Percentiles rank a stretch among this genome's conserved stretches.
Conservation (phyloP, 1,140 invertebrate genomes). For the Cyclargus thomasi region DNA sequence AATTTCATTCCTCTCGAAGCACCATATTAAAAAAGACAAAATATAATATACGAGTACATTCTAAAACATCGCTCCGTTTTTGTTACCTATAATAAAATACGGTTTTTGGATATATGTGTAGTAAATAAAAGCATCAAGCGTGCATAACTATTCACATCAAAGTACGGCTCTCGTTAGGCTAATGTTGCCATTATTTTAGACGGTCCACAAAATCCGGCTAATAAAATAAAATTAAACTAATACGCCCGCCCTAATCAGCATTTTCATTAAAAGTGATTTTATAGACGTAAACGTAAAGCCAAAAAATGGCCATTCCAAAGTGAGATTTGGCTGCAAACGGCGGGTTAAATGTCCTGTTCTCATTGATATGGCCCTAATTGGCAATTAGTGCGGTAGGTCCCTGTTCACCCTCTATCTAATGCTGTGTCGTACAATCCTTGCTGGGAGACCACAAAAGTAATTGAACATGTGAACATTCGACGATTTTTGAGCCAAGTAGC, state of each 20-base stretch:
- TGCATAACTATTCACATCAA: no score
- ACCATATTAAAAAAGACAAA: no score
- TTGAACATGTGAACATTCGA: neutral
- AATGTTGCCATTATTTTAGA: neutral
- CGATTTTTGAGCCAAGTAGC: neutral
- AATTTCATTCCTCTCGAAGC: no score
- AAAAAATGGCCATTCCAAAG: neutral
- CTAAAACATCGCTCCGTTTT: no score
- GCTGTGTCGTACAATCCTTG: slow-evolving; percentile 5
- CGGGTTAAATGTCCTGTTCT: slow-evolving; percentile 24
- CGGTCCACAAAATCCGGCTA: neutral
- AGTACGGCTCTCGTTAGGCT: neutral
- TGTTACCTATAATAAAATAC: no score
- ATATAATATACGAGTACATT: no score
- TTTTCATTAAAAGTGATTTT: neutral
- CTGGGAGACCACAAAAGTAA: slow-evolving; percentile 14
- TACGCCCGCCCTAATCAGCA: neutral
- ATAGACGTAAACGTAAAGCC: neutral
- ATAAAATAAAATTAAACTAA: neutral
- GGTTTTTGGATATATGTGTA: no score
- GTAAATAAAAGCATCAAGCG: no score
- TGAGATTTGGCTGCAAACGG: neutral
- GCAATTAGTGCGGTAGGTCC: slow-evolving; percentile 25
- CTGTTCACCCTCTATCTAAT: neutral
- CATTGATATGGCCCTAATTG: slow-evolving; percentile 31